Percentiles rank a stretch among this genome's conserved stretches.
These are phyloP conservation scores for Hemiscyllium ocellatum DNA, from an alignment of 2,113 vertebrate species.

Conservation along the genomic window DNA sequence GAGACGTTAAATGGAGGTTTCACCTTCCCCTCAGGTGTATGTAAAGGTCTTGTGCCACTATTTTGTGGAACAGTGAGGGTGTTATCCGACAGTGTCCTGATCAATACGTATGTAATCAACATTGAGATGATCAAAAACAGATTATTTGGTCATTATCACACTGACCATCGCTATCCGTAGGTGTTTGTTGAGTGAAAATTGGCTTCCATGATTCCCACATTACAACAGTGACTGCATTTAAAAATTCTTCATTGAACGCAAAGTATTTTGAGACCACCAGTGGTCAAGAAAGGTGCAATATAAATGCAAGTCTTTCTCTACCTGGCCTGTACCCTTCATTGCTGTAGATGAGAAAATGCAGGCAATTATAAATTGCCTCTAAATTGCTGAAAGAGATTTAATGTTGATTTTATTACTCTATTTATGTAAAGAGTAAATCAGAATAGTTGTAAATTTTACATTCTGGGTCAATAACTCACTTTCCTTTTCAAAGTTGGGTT, in stretches of 20 bases:
- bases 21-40: no score
- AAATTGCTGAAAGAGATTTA: conserved; percentile 4
- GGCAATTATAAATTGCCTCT: conserved; percentile 17
- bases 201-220: background rate
- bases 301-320: background rate
- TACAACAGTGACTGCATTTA: background rate
- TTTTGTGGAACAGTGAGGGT: background rate
- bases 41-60: background rate
- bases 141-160: background rate
- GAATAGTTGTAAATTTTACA: conserved; percentile 22
- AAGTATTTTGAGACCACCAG: background rate
- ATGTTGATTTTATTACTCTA: conserved; percentile 11
- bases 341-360: background rate
- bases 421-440: conserved; percentile 2
- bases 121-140: background rate
- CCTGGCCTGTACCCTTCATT: background rate
- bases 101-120: no score
- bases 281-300: background rate
- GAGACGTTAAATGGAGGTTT: background rate
- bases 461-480: conserved; percentile 8
- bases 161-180: background rate
- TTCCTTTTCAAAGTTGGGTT: background rate
- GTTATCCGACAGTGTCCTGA: background rate
- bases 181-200: background rate
- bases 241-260: background rate